A percentile compares a stretch with the other conserved stretches of the same genome.
These are phyloP conservation scores for Aphidius colemani DNA, from an alignment of 2,888 invertebrate genomes.

Conservation along the genomic window DNA sequence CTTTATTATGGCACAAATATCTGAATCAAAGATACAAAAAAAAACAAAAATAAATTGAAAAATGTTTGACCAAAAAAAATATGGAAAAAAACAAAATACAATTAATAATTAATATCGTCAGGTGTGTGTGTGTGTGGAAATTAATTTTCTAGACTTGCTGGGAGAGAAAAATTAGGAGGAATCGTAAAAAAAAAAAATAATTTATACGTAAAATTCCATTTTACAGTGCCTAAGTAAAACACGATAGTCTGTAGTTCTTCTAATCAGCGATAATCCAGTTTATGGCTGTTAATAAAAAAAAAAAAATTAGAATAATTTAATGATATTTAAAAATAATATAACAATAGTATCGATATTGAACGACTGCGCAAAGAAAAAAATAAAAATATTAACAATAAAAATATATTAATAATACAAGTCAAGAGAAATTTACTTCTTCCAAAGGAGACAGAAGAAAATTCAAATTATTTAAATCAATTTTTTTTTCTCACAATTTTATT, in stretches of 20 bases:
- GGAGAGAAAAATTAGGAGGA: constrained; percentile 9
- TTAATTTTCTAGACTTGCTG: background rate
- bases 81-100: too few relatives aligned
- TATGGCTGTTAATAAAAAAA: constrained; percentile 23
- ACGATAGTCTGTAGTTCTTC: constrained; percentile 36
- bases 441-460: constrained; percentile 8
- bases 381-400: background rate
- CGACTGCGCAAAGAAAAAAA: constrained; percentile 11
- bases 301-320: constrained; percentile 15
- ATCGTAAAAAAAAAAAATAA: constrained; percentile 24
- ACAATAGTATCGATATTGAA: background rate
- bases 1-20: too few relatives aligned
- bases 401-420: too few relatives aligned
- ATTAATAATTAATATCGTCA: too few relatives aligned
- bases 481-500: background rate
- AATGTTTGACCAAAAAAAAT: too few relatives aligned
- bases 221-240: constrained; percentile 53
- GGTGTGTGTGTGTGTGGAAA: background rate
- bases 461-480: constrained; percentile 18
- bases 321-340: background rate
- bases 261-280: constrained; percentile 15
- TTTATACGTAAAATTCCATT: constrained; percentile 44
- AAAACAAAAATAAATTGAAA: too few relatives aligned
- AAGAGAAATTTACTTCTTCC: constrained; percentile 20
- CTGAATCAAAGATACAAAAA: too few relatives aligned